Percentiles rank a stretch among this genome's conserved stretches.
These are phyloP conservation scores for Rhagonycha lutea DNA, from an alignment of 2,888 invertebrate species.

Conservation along the genomic window DNA sequence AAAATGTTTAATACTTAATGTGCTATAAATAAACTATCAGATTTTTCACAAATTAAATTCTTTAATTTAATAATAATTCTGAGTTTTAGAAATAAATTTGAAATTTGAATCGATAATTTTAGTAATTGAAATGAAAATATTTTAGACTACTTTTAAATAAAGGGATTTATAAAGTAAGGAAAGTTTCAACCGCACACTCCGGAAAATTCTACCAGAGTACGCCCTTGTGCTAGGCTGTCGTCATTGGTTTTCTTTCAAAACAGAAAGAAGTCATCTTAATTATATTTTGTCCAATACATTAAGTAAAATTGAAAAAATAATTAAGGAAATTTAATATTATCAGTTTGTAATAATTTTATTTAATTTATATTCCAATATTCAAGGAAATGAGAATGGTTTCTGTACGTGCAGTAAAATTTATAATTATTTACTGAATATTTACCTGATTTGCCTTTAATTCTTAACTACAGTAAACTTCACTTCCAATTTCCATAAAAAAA, in stretches of 20 bases:
- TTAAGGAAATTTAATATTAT: too few relatives aligned
- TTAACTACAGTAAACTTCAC: too few relatives aligned
- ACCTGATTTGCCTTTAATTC: too few relatives aligned
- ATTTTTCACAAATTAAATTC: background rate
- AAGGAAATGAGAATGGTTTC: too few relatives aligned
- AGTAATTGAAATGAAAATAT: background rate
- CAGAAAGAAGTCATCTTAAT: background rate
- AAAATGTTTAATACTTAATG: background rate
- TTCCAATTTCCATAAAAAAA: too few relatives aligned
- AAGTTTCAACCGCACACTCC: background rate
- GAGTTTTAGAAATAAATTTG: background rate
- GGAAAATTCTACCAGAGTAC: background rate
- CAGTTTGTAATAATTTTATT: too few relatives aligned
- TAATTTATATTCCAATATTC: too few relatives aligned
- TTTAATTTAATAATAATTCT: too few relatives aligned
- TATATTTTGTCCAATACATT: background rate
- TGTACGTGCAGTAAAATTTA: too few relatives aligned
- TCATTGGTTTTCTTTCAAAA: background rate
- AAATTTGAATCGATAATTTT: background rate
- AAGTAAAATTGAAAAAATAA: background rate
- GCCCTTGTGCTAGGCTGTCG: background rate
- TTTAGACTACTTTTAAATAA: background rate
- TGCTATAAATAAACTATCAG: background rate
- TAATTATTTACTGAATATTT: too few relatives aligned
- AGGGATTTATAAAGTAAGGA: background rate